A percentile compares a stretch with the other conserved stretches of the same genome.
Evolutionary conservation across 2,888 invertebrate genomes (phyloP).

Genomic region (Buathra laborator): DNA sequence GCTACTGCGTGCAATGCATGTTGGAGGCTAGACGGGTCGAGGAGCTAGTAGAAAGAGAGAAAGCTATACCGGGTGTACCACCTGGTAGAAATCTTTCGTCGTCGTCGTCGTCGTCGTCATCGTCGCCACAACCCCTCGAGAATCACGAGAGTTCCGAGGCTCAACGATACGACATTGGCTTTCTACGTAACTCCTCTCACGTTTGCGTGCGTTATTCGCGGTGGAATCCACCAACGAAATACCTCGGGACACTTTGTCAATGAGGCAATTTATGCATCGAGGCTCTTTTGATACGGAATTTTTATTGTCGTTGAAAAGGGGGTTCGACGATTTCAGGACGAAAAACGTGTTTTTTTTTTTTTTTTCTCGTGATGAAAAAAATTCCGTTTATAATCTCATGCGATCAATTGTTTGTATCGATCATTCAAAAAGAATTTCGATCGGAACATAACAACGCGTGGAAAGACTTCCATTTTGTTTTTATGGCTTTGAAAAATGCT

Average conservation of each 20-base stretch:
- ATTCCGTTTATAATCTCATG: no score
- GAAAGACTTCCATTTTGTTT: no score
- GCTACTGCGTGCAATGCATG: conserved; percentile 52
- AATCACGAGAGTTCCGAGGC: conserved; percentile 30
- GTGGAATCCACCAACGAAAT: conserved; percentile 18
- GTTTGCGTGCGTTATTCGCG: not conserved
- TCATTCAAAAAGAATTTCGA: no score
- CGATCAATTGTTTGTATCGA: no score
- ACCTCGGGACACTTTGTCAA: conserved; percentile 21
- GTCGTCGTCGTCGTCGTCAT: conserved; percentile 20
- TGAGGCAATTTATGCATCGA: not conserved
- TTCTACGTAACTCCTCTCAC: not conserved
- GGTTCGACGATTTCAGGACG: no score
- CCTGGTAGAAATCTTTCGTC: conserved; percentile 37
- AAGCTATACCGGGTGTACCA: conserved; percentile 60
- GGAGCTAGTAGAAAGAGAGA: conserved; percentile 57
- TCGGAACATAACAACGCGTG: no score
- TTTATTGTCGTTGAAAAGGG: no score
- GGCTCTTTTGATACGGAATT: not conserved
- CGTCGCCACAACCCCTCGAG: conserved; percentile 28
- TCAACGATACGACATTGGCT: conserved; percentile 6
- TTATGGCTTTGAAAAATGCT: no score
- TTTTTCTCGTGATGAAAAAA: no score
- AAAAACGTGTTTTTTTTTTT: no score
- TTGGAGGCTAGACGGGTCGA: conserved; percentile 73